Evolutionary conservation across 2,113 vertebrate species (phyloP).

Genomic region (Uria aalge): DNA sequence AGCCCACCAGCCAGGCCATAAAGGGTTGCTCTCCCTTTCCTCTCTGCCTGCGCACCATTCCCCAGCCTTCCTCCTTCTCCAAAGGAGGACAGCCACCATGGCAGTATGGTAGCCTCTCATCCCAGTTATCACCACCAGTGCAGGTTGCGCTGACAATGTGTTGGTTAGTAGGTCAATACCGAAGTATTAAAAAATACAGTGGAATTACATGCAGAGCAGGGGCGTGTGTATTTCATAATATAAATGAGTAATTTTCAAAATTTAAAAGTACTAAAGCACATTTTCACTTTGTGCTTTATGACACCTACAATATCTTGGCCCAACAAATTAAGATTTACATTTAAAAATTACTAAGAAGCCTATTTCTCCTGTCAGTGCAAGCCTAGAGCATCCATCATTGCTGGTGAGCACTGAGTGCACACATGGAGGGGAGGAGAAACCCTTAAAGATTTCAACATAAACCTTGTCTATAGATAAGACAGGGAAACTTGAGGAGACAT

Average conservation of each 20-base stretch:
- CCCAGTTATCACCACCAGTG: neutral
- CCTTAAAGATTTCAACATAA: constrained; percentile 34
- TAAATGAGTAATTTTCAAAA: neutral
- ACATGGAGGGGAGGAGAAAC: neutral
- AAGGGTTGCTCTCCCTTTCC: neutral
- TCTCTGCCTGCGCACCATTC: neutral
- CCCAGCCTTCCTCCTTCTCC: neutral
- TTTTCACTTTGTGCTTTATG: neutral
- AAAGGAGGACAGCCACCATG: neutral
- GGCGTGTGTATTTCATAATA: neutral
- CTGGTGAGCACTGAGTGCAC: neutral
- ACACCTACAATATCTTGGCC: neutral
- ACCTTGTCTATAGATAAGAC: neutral
- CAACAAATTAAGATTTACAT: constrained; percentile 33
- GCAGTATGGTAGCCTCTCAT: fast-evolving
- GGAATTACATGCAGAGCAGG: neutral
- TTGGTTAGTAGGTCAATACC: neutral
- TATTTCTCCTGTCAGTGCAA: neutral
- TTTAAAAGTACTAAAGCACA: neutral
- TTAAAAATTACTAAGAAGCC: constrained; percentile 23
- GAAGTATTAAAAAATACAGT: neutral
- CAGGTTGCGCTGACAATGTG: neutral
- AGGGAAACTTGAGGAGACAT: neutral
- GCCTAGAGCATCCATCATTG: neutral
- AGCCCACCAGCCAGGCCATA: neutral